These are phyloP conservation scores for Ditylenchus dipsaci DNA, from an alignment of 1,140 invertebrate genomes.

Conservation along the genomic window DNA sequence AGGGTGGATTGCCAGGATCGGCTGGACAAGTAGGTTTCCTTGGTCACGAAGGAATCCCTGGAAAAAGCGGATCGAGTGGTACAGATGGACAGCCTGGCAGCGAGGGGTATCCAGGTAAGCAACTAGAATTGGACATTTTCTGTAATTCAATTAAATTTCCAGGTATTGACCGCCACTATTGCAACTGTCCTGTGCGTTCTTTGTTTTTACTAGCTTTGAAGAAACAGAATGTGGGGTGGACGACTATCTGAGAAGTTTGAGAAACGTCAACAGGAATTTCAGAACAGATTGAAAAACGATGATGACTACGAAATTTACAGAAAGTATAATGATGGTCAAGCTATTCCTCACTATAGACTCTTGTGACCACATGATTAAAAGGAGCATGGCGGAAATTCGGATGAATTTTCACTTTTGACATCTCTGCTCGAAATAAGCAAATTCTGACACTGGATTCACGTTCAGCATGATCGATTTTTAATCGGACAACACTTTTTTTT, in stretches of 20 bases:
- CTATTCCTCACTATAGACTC: constrained; percentile 7
- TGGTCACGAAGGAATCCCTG: constrained; percentile 20
- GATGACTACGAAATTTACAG: constrained; percentile 6
- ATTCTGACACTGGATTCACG: too few relatives aligned
- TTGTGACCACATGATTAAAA: too few relatives aligned
- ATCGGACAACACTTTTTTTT: too few relatives aligned
- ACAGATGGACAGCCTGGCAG: not conserved
- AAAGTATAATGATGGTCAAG: not conserved
- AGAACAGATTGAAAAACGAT: not conserved
- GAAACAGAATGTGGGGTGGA: constrained; percentile 4
- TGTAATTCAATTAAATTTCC: constrained; percentile 10
- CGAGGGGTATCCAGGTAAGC: constrained; percentile 12
- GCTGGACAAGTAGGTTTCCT: constrained; percentile 1
- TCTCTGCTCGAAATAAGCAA: too few relatives aligned
- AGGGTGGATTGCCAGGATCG: not conserved
- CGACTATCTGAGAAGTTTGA: constrained; percentile 4
- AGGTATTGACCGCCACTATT: constrained; percentile 26
- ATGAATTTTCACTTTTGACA: too few relatives aligned
- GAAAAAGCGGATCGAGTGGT: constrained; percentile 6
- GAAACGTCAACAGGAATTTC: not conserved
- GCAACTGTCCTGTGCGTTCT: constrained; percentile 25
- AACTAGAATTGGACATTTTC: too few relatives aligned
- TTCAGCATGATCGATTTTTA: too few relatives aligned
- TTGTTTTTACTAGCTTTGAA: constrained; percentile 7
- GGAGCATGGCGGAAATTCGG: too few relatives aligned